Evolutionary conservation across 1,140 invertebrate genomes (phyloP).

Genomic region (Luehdorfia chinensis): DNA sequence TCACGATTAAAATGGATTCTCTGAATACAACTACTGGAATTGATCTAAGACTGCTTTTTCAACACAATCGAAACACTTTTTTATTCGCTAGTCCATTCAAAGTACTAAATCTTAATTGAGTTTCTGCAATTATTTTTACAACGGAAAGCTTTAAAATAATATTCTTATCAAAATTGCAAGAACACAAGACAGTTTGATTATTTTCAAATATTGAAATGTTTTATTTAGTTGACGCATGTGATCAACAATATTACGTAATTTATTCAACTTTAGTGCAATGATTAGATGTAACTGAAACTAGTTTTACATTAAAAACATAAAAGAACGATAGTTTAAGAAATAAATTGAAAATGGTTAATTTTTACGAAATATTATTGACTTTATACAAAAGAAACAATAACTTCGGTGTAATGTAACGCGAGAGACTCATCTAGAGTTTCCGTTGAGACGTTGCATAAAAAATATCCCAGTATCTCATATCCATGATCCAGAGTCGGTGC

Average conservation of each 20-base stretch:
- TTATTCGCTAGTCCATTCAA: conserved; percentile 30
- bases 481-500: conserved; percentile 51
- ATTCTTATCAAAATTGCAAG: not conserved
- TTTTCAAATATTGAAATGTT: conserved; percentile 13
- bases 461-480: conserved; percentile 53
- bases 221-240: conserved; percentile 48
- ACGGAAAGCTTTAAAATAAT: too few species aligned
- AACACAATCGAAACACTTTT: conserved; percentile 28
- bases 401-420: conserved; percentile 40
- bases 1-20: conserved; percentile 25
- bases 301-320: conserved; percentile 54
- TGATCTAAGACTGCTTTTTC: conserved; percentile 71
- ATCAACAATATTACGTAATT: conserved; percentile 65
- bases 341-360: conserved; percentile 50
- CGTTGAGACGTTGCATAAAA: conserved; percentile 57
- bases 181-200: too few species aligned
- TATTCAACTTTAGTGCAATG: conserved; percentile 76
- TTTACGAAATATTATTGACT: conserved; percentile 62
- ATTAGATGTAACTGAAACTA: conserved; percentile 69
- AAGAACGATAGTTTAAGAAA: conserved; percentile 67
- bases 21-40: conserved; percentile 60
- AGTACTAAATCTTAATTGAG: conserved; percentile 30
- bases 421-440: conserved; percentile 31
- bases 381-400: conserved; percentile 46
- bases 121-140: conserved; percentile 28